Evolutionary conservation across 64 coral and sea anemone genomes (phyloP).

Genomic region (Trachythela sp.): DNA sequence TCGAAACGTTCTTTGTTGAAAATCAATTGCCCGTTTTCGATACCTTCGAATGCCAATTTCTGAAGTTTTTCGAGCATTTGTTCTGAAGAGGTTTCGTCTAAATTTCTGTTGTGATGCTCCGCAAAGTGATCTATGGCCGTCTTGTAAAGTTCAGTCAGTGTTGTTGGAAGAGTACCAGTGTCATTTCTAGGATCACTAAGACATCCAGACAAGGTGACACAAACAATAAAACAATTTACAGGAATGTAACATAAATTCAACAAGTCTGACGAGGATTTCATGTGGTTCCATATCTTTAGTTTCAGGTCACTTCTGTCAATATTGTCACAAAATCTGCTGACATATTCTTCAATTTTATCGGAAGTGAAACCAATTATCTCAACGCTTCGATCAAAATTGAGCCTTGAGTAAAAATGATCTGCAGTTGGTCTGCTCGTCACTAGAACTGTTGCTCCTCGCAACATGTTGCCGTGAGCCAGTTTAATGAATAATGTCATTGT

Average conservation of each 20-base stretch:
- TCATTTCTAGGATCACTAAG: neutral
- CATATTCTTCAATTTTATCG: neutral
- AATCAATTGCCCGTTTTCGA: neutral
- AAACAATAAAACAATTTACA: too few species aligned
- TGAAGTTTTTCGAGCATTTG: neutral
- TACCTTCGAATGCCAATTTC: neutral
- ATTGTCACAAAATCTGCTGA: neutral
- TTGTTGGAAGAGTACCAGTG: neutral
- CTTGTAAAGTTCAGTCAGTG: neutral
- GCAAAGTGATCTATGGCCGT: neutral
- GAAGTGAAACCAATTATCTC: constrained; percentile 20
- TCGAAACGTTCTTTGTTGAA: neutral
- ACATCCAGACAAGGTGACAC: neutral
- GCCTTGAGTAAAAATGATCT: neutral
- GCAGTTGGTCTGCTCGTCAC: neutral
- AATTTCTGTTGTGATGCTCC: neutral
- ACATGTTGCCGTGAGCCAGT: neutral
- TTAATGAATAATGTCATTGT: neutral
- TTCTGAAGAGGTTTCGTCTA: neutral
- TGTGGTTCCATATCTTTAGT: neutral
- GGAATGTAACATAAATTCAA: neutral
- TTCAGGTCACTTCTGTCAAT: neutral
- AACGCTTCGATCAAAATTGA: neutral
- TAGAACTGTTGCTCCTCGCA: neutral
- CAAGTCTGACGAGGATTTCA: neutral